Conservation (phyloP, 2,113 vertebrate species). For the Trachemys scripta region DNA sequence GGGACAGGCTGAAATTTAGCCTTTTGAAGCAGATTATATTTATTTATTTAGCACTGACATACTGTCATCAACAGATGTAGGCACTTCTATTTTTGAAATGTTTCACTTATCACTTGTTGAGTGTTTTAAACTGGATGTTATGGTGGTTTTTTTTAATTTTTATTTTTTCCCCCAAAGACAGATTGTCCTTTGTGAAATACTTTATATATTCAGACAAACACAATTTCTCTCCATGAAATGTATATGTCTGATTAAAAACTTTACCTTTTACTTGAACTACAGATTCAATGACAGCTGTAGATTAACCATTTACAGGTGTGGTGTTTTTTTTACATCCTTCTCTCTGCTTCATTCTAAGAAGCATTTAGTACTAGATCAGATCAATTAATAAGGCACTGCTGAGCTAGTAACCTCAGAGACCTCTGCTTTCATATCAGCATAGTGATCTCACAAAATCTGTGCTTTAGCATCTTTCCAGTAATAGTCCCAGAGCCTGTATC, state of each 20-base stretch:
- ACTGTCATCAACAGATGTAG: slow-evolving; percentile 71
- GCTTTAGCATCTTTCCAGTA: not conserved
- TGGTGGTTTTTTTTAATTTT: not conserved
- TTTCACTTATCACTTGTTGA: slow-evolving; percentile 70
- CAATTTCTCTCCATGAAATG: not conserved
- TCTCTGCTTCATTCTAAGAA: not conserved
- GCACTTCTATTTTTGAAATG: slow-evolving; percentile 74
- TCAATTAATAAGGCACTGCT: not conserved
- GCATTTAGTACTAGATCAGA: not conserved
- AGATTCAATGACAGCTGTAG: not conserved
- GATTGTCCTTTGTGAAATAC: slow-evolving; percentile 42
- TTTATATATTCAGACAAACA: slow-evolving; percentile 23
- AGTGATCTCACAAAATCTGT: not conserved
- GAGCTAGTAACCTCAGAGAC: not conserved
- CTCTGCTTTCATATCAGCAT: not conserved
- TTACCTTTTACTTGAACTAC: not conserved
- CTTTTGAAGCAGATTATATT: slow-evolving; percentile 62
- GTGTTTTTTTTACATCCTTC: not conserved
- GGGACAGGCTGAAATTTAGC: slow-evolving; percentile 68
- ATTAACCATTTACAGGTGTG: not conserved
- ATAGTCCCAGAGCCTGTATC: not conserved
- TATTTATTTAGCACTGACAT: slow-evolving; percentile 59
- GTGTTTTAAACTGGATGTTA: slow-evolving; percentile 57
- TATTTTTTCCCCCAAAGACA: slow-evolving; percentile 29
- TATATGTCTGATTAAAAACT: not conserved